Evolutionary conservation across 2,888 invertebrate genomes (phyloP), one percentile per base, ranked within the genome.

Genomic region (Spatulosminthurus flaviceps): DNA sequence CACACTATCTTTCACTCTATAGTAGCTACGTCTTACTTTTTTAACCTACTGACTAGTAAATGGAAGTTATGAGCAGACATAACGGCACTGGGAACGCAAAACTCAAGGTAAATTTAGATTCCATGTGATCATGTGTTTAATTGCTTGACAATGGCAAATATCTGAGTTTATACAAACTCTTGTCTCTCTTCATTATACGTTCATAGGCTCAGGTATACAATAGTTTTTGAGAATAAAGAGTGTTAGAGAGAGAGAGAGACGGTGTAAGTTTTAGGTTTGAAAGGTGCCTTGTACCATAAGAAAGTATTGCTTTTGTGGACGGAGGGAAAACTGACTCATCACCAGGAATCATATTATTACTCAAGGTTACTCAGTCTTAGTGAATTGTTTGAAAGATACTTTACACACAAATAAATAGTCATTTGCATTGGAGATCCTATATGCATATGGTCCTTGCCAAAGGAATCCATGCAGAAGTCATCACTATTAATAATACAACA

Each of bases 251-350:
- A 43, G 43, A 72, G 72, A 43, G 74, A 66, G 42, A 75, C 16
- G 28, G 26, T 11, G 5, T 28, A 16, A 66, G 66, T 21, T 11
- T 24, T 1, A 22, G 66, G 26, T 24, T 34, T 26, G 43, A 26
- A 73, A 73, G 26, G 24, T 74, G 42, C 43, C 9, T 24, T 42
- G n/a, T n/a, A n/a, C n/a, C 43, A 51, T 51, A 19, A 51, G n/a
- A n/a, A n/a, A n/a, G 51, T 51, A 51, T 9, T 51, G n/a, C 51
- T 2, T 51, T 51, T 34, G 22, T 64, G 75, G 41, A 13, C 61
- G 64, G 21, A 64, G 75, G 19, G 28, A 75, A 75, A 75, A 75
- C 64, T 75, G 75, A 75, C 75, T 75, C 75, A 75, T 75, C 64
- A n/a, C n/a, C n/a, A 75, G 75, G 64, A 75, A 64, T 75, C 64